These are phyloP conservation scores for Heliconius congener DNA, from an alignment of 1,140 invertebrate genomes.

Conservation along the genomic window DNA sequence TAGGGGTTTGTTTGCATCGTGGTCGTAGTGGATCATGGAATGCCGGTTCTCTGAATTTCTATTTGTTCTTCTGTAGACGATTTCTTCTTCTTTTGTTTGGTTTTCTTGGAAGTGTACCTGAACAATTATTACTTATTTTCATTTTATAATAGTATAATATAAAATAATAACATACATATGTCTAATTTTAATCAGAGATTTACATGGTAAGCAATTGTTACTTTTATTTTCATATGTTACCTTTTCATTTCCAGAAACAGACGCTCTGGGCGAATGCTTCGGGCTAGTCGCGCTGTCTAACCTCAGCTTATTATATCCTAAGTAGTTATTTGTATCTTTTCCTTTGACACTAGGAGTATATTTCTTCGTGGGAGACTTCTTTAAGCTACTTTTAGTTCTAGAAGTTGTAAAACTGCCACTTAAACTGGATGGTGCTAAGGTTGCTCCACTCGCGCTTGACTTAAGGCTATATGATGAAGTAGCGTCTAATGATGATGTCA, in stretches of 20 bases:
- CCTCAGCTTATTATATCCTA: constrained; percentile 76
- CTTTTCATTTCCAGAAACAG: constrained; percentile 60
- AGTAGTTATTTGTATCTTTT: constrained; percentile 65
- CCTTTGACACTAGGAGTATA: constrained; percentile 61
- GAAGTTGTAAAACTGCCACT: constrained; percentile 68
- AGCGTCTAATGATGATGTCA: constrained; percentile 67
- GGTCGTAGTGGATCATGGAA: constrained; percentile 78
- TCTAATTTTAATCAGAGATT: too few species aligned
- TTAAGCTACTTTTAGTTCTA: constrained; percentile 73
- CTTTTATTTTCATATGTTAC: constrained; percentile 36
- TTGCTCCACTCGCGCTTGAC: constrained; percentile 62
- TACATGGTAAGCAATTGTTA: too few species aligned
- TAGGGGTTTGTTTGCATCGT: constrained; percentile 65
- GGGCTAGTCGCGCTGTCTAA: constrained; percentile 78
- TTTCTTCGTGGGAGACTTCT: constrained; percentile 71
- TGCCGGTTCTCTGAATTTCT: constrained; percentile 71
- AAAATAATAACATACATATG: too few species aligned
- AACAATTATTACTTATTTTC: background rate
- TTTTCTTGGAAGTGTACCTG: constrained; percentile 75
- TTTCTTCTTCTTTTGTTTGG: constrained; percentile 63
- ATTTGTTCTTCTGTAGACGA: constrained; percentile 62
- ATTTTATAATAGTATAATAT: background rate
- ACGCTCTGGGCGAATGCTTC: constrained; percentile 70
- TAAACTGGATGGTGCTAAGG: constrained; percentile 68
- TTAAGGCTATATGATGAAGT: constrained; percentile 74